Base-by-base conservation (phyloP, 2,888 invertebrate genomes). In the Drosophila villosipedis region DNA sequence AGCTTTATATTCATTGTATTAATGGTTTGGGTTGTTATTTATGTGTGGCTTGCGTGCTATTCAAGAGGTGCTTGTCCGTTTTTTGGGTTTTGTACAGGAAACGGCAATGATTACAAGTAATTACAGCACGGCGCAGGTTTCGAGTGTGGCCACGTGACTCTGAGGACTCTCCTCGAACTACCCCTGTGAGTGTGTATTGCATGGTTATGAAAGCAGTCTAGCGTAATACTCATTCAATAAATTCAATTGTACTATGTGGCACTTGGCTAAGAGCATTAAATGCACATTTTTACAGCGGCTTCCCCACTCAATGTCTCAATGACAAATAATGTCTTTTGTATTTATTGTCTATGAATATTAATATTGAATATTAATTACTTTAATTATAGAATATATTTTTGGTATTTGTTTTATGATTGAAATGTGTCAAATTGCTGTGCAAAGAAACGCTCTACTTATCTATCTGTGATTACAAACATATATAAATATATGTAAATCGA, bases 331-430 rank as follows among this genome's bases (percentile, higher is more conserved):
- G 77, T 82, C 79, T 52, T 53, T 68, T 72, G 63, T 63, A 52
- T 50, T 31, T 39, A 62, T 52, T 28, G 47, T 39, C 33, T 14
- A 14, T 47, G 1, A 22, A 22, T 43, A 57, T 30, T 9, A 31
- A 47, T 37, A 61, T 49, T 65, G 41, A 79, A 76, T 78, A 73
- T 73, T 70, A 64, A 58, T 76, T 73, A 59, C 60, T 50, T 69
- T 71, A 74, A 65, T 73, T 77, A 68, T 68, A 43, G 66, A 68
- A 68, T 65, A 43, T 61, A 62, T 75, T 78, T 76, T 71, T 73
- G 83, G 82, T 86, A 85, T 87, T 90, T 88, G 90, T 91, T 92
- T 93, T 93, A 93, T 93, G 93, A 93, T 93, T 93, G 93, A 93
- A 93, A 93, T 93, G 93, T 92, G 93, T 93, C 86, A 83, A 83